Percentiles rank a stretch among this genome's conserved stretches.
phyloP scores from a whole-genome alignment of 1,140 invertebrate genomes.

The Drosophila fuyamai region DNA sequence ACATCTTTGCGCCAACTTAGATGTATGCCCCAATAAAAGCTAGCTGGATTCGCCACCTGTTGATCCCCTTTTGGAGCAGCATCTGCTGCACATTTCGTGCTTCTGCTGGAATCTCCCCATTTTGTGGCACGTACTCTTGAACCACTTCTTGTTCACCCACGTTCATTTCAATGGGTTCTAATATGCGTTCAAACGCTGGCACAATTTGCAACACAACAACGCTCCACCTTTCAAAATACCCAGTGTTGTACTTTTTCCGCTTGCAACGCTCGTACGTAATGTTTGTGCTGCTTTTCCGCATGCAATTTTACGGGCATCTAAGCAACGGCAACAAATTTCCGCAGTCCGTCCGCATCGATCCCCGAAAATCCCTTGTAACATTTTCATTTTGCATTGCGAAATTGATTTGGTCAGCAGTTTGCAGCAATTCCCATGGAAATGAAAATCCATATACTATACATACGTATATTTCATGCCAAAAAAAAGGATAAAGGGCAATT shows the following conservation, averaged over 20 bases:
- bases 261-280: conserved; percentile 30
- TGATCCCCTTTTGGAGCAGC: conserved; percentile 6
- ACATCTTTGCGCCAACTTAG: conserved; percentile 2
- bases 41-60: conserved; percentile 17
- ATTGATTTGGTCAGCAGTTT: conserved; percentile 71
- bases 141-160: background rate
- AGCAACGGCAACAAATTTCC: conserved; percentile 59
- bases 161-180: conserved; percentile 36
- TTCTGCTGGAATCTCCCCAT: conserved; percentile 4
- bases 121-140: conserved; percentile 24
- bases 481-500: conserved; percentile 31
- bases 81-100: conserved; percentile 9
- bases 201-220: conserved; percentile 22
- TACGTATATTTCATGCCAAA: conserved; percentile 7
- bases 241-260: conserved; percentile 29
- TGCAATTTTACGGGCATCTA: conserved; percentile 69
- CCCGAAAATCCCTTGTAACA: conserved; percentile 42
- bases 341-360: conserved; percentile 30
- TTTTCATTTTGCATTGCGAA: conserved; percentile 62
- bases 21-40: background rate
- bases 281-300: conserved; percentile 59
- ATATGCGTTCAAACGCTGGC: conserved; percentile 38
- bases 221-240: conserved; percentile 2
- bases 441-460: conserved; percentile 5
- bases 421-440: conserved; percentile 39